phyloP scores from a whole-genome alignment of 2,797 vertebrate species.

The Peromyscus eremicus region DNA sequence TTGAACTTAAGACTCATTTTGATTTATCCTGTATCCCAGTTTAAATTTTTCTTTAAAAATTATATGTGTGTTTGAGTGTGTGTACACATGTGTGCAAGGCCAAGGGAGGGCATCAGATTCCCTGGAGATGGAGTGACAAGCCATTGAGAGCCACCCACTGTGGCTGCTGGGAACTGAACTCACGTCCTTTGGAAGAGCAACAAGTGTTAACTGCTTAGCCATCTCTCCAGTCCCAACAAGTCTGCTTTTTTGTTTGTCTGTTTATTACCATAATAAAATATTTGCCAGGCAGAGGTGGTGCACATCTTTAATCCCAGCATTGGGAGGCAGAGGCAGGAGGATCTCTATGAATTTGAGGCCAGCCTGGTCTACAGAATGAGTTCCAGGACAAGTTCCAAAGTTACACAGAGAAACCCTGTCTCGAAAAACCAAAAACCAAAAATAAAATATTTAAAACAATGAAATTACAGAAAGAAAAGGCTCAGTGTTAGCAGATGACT shows the following conservation, averaged over 20 bases:
- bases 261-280: not conserved
- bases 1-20: not conserved
- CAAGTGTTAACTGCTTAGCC: not conserved
- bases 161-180: not conserved
- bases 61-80: not conserved
- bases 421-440: not conserved
- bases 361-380: not conserved
- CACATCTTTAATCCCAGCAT: not conserved
- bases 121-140: not conserved
- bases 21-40: not conserved
- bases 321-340: not conserved
- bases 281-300: not conserved
- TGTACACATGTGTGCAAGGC: not conserved
- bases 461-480: not conserved
- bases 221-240: not conserved
- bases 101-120: not conserved
- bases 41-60: not conserved
- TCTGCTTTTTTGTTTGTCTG: not conserved
- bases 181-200: not conserved
- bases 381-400: not conserved
- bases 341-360: not conserved
- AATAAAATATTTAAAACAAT: not conserved
- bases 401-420: too few species aligned
- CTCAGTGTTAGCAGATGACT: not conserved
- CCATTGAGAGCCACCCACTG: not conserved